Percentiles rank a stretch among this genome's conserved stretches.
These are phyloP conservation scores for Gavia stellata DNA, from an alignment of 2,113 vertebrate species.

Conservation along the genomic window DNA sequence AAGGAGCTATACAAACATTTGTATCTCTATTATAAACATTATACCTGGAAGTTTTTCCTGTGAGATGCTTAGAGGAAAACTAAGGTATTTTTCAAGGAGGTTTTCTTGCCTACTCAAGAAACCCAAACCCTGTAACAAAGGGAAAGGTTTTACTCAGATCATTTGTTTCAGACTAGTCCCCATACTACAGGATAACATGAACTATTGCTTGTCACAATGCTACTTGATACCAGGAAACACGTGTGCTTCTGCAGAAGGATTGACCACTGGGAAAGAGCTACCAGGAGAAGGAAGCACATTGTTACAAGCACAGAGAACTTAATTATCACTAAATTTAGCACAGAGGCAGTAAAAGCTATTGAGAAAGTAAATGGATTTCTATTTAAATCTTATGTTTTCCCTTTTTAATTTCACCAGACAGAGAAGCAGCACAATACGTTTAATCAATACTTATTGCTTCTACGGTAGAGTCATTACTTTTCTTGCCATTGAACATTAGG, in stretches of 20 bases:
- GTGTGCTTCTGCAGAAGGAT: background rate
- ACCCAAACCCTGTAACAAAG: background rate
- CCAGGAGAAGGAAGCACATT: background rate
- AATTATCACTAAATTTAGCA: constrained; percentile 31
- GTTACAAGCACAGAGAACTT: background rate
- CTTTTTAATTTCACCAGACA: background rate
- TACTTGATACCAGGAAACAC: background rate
- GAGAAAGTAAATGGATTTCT: constrained; percentile 19
- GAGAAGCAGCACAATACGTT: background rate
- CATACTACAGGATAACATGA: background rate
- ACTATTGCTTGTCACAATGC: background rate
- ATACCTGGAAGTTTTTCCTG: background rate
- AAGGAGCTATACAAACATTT: background rate
- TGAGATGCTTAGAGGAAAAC: background rate
- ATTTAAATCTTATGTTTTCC: constrained; percentile 40
- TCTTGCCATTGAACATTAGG: background rate
- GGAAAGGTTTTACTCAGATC: background rate
- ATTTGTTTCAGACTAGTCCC: background rate
- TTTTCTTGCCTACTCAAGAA: background rate
- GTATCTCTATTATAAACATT: background rate
- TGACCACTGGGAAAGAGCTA: background rate
- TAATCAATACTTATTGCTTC: background rate
- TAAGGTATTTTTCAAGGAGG: background rate
- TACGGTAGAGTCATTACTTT: background rate
- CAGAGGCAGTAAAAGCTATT: background rate